Conservation (phyloP, 2,888 invertebrate genomes). For the Lutraria lutraria region DNA sequence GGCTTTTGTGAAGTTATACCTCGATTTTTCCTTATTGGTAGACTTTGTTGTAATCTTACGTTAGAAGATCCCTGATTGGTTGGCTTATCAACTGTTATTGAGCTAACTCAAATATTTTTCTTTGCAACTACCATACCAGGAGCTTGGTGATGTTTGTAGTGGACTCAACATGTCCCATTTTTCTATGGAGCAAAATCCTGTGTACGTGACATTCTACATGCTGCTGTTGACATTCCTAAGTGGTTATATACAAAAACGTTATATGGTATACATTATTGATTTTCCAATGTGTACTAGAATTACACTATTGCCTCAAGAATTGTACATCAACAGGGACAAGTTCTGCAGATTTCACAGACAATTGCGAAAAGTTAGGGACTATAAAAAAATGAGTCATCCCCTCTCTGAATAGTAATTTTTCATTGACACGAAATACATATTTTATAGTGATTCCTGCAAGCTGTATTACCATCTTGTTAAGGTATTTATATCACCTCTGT, state of each 20-base stretch:
- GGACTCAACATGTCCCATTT: neutral
- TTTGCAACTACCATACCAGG: neutral
- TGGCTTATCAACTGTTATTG: too few relatives aligned
- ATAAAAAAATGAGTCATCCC: too few relatives aligned
- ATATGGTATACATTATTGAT: neutral
- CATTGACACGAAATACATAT: neutral
- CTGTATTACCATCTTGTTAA: neutral
- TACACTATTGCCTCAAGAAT: neutral
- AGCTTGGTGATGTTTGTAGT: neutral
- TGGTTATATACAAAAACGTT: too few relatives aligned
- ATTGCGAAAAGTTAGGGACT: too few relatives aligned
- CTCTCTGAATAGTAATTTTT: neutral
- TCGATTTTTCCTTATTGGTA: too few relatives aligned
- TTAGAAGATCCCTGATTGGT: too few relatives aligned
- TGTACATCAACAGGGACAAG: neutral
- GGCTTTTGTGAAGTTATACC: too few relatives aligned
- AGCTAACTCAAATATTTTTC: too few relatives aligned
- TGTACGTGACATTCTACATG: neutral
- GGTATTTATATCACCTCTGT: too few relatives aligned
- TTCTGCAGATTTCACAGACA: too few relatives aligned
- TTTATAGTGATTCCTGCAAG: neutral
- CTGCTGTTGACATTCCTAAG: neutral
- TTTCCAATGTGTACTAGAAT: neutral
- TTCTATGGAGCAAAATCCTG: neutral
- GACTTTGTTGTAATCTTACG: too few relatives aligned